Conservation (phyloP, 2,113 vertebrate genomes). For the Dicaeum eximium region DNA sequence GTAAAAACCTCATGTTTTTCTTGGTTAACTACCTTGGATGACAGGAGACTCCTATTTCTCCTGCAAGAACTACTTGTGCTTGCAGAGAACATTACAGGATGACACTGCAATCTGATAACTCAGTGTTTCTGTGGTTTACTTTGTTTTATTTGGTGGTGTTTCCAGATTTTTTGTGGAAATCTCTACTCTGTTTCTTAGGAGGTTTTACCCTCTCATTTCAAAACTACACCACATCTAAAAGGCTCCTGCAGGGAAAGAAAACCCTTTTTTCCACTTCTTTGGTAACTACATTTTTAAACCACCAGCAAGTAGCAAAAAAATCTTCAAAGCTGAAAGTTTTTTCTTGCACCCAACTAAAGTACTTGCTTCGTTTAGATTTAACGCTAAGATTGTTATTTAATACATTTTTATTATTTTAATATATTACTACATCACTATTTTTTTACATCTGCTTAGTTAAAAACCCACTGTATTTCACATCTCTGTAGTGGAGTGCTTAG, state of each 20-base stretch:
- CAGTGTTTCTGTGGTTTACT: neutral
- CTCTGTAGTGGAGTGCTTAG: neutral
- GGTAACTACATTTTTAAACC: neutral
- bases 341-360: neutral
- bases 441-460: neutral
- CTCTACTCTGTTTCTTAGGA: constrained; percentile 2
- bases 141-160: neutral
- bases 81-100: neutral
- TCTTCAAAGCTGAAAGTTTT: neutral
- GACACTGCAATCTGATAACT: constrained; percentile 57
- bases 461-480: neutral
- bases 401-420: neutral
- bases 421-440: neutral
- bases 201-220: neutral
- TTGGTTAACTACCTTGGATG: neutral
- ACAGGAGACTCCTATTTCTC: neutral
- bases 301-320: neutral
- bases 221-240: constrained; percentile 14
- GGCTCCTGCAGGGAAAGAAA: constrained; percentile 18
- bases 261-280: neutral
- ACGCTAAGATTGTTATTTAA: neutral
- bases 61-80: neutral
- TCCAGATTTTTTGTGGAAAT: constrained; percentile 47
- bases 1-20: neutral
- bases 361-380: neutral